Conservation (phyloP, 2,888 invertebrate genomes). For the Mimumesa dahlbomi region DNA sequence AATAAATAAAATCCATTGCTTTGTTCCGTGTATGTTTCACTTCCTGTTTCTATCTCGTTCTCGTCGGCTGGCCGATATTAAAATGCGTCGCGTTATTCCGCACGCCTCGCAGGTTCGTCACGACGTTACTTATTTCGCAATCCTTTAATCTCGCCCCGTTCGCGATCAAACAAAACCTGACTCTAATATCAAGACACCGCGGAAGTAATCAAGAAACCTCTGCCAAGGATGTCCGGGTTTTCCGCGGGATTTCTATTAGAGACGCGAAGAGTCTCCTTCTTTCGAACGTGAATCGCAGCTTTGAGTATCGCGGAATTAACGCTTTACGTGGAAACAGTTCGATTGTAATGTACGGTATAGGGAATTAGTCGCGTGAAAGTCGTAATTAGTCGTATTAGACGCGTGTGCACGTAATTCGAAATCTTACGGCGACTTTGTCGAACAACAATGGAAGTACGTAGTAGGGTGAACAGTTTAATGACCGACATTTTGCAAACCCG, state of each 20-base stretch:
- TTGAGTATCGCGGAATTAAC: too few species aligned
- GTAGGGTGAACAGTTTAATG: conserved; percentile 3
- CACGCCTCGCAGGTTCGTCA: neutral
- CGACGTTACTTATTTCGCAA: neutral
- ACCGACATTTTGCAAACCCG: neutral
- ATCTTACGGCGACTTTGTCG: neutral
- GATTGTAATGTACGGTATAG: too few species aligned
- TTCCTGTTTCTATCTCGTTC: neutral
- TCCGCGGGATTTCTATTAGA: too few species aligned
- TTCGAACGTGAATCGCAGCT: too few species aligned
- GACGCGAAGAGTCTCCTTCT: too few species aligned
- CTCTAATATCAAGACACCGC: too few species aligned
- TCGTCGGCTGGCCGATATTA: neutral
- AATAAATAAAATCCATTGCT: neutral
- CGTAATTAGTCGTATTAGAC: too few species aligned
- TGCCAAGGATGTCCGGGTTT: too few species aligned
- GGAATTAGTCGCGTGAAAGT: too few species aligned
- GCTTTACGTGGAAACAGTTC: too few species aligned
- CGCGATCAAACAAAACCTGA: neutral
- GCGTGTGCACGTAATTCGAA: too few species aligned
- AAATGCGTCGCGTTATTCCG: conserved; percentile 1
- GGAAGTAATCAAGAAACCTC: too few species aligned
- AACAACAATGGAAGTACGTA: neutral
- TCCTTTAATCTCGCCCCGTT: conserved; percentile 4
- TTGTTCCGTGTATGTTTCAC: neutral